These are phyloP conservation scores for Aporrectodea caliginosa DNA, from an alignment of 1,140 invertebrate genomes.

Conservation along the genomic window DNA sequence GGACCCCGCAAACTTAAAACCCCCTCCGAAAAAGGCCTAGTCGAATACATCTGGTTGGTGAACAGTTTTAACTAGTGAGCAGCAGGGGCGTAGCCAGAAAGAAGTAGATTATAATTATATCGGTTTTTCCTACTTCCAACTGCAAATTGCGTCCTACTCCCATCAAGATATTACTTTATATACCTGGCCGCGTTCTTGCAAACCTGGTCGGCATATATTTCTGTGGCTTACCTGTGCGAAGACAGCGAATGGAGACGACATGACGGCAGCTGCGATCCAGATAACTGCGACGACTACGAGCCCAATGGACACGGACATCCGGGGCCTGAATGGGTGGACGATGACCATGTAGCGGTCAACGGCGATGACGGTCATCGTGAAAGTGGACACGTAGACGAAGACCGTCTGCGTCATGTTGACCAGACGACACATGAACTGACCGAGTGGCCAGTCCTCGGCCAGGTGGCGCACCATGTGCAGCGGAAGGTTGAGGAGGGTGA, in stretches of 20 bases:
- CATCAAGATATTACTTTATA: no score
- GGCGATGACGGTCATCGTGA: conserved; percentile 60
- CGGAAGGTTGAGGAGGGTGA: conserved; percentile 65
- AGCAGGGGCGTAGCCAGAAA: no score
- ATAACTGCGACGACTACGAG: conserved; percentile 53
- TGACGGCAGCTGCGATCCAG: conserved; percentile 56
- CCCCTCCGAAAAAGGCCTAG: no score
- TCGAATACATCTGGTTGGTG: no score
- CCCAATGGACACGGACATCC: conserved; percentile 52
- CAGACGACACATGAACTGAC: conserved; percentile 55
- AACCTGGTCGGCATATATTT: no score
- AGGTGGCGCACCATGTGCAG: conserved; percentile 35
- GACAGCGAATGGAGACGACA: conserved; percentile 59
- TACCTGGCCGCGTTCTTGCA: no score
- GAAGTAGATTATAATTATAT: no score
- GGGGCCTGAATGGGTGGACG: conserved; percentile 55
- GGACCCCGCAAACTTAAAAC: no score
- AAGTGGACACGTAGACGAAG: conserved; percentile 60
- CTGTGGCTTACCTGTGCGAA: conserved; percentile 46
- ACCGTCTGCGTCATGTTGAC: conserved; percentile 59
- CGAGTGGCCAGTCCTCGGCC: conserved; percentile 57
- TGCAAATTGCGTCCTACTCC: no score
- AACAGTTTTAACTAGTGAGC: no score
- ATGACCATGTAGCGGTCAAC: conserved; percentile 59
- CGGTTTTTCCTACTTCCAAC: no score